Base-by-base conservation (phyloP, 2,888 invertebrate species). In the Brachylomia viminalis region DNA sequence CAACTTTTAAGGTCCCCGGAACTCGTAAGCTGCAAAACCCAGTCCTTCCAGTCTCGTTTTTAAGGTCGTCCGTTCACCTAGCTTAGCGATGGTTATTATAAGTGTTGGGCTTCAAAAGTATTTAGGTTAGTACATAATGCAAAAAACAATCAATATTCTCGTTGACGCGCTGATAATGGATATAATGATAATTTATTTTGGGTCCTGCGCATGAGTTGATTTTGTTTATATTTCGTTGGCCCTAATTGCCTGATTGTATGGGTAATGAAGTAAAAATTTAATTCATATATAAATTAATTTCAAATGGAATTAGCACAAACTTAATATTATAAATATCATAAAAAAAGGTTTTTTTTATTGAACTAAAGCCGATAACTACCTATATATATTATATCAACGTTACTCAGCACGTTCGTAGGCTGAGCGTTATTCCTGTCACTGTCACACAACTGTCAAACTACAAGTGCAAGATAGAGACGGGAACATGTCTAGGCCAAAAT, bases 191-290 rank as follows among this genome's bases (percentile, higher is more conserved):
- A 83, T 71, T 69, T 54, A 27, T 73, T 64, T 33, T 68, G 68
- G 74, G 73, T 82, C 74, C 70, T 84, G 72, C 81, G 72, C 20
- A 69, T 61, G 66, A 66, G 74, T 71, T 68, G 72, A 49, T 76
- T 64, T 64, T 83, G 79, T 83, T 74, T 68, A 83, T 65, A 27
- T 78, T 52, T 56, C 2, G 74, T 30, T 79, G 80, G 30, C 80
- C 80, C 45, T 72, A 83, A 82, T 82, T 82, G 38, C 30, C 59
- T 52, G 45, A 73, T 54, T 70, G 15, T n/a, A 66, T 61, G 58
- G 68, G 33, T 67, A 59, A 45, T 64, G 8, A 10, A 23, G 66
- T 23, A 42, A 78, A 77, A 65, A 47, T 15, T 3, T 23, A 0
- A 30, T 33, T 27, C 0, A 10, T 33, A 38, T n/a, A 38, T 17